Conservation (phyloP, 2,888 invertebrate species). For the Pachliopta kotzebuea region DNA sequence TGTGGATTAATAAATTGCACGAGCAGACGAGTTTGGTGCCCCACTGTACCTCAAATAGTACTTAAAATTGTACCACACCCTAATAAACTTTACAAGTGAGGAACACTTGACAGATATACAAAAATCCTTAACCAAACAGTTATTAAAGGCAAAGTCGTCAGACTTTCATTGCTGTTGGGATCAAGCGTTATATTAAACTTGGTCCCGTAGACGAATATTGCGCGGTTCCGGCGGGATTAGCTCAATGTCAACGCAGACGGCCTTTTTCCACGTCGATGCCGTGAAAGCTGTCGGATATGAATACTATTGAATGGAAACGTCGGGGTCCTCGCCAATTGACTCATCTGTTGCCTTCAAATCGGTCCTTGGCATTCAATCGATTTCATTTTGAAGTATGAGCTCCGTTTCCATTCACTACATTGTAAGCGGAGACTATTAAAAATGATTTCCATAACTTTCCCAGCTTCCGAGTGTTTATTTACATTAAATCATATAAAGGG, state of each 20-base stretch:
- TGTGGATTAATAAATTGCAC: too few relatives aligned
- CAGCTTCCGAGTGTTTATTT: too few relatives aligned
- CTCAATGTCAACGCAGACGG: conserved; percentile 53
- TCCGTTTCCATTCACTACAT: too few relatives aligned
- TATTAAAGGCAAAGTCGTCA: conserved; percentile 57
- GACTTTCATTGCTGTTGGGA: conserved; percentile 42
- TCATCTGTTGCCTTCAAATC: too few relatives aligned
- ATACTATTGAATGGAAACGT: conserved; percentile 10
- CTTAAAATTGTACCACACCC: conserved; percentile 4
- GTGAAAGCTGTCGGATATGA: conserved; percentile 22
- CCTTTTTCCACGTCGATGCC: conserved; percentile 32
- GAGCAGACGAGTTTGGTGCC: too few relatives aligned
- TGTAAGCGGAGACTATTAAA: too few relatives aligned
- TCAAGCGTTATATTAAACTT: conserved; percentile 70
- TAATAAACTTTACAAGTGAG: conserved; percentile 11
- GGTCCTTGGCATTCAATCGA: too few relatives aligned
- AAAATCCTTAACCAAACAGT: conserved; percentile 44
- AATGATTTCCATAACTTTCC: too few relatives aligned
- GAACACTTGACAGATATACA: conserved; percentile 27
- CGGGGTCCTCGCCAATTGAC: conserved; percentile 7
- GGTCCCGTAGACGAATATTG: conserved; percentile 67
- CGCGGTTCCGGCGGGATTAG: conserved; percentile 56
- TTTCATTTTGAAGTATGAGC: too few relatives aligned
- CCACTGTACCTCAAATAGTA: too few relatives aligned
- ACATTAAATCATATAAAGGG: too few relatives aligned